Evolutionary conservation across 2,888 invertebrate species (phyloP).

Genomic region (Sarcophaga carnaria): DNA sequence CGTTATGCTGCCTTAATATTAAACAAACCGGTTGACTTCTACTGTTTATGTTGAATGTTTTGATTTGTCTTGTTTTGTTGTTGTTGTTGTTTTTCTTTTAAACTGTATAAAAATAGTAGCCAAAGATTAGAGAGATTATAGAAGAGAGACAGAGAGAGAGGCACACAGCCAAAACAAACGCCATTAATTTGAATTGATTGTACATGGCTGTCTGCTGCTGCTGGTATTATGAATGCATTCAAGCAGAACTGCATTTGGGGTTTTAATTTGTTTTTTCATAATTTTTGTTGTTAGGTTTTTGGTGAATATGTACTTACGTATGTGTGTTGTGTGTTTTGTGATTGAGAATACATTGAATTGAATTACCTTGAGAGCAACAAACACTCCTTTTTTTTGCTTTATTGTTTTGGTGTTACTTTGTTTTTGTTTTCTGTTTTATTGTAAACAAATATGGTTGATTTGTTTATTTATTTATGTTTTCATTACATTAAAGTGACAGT

Average conservation of each 20-base stretch:
- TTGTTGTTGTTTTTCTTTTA: no score
- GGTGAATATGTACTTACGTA: no score
- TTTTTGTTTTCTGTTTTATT: neutral
- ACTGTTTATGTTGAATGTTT: no score
- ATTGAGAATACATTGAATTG: neutral
- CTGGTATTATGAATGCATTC: neutral
- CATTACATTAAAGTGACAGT: neutral
- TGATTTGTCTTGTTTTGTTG: no score
- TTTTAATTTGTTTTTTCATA: neutral
- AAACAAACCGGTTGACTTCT: neutral
- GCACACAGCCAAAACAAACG: neutral
- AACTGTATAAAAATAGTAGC: neutral
- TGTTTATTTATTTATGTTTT: conserved; percentile 1
- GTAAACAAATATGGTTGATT: neutral
- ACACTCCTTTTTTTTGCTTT: neutral
- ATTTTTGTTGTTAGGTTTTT: neutral
- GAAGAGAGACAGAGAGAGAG: neutral
- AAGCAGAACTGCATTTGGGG: neutral
- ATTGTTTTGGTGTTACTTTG: neutral
- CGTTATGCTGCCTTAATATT: neutral
- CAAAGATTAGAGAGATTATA: neutral
- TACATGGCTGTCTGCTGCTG: conserved; percentile 23
- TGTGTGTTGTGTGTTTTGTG: neutral
- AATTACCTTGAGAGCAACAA: neutral
- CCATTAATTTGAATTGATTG: neutral